Base-by-base conservation (phyloP, 1,140 invertebrate species). In the Chrysomallon squamiferum region DNA sequence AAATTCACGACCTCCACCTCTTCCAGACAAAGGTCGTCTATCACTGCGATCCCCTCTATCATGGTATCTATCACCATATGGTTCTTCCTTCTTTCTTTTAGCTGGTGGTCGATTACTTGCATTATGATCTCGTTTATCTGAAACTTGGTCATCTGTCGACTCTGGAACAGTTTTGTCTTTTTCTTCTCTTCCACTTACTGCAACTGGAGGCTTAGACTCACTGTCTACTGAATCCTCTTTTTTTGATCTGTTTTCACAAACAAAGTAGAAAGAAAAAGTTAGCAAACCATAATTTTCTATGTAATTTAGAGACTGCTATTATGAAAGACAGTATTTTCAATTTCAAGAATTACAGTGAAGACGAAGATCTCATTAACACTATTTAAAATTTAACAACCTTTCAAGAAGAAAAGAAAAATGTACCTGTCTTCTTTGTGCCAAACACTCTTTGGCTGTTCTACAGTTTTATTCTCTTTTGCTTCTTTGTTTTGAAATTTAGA, bases 1-100 rank as follows among this genome's bases (percentile, higher is more conserved):
- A 70, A 80, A 84, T 58, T 84, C 84, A 50, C 81, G 60, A 43
- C 79, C 74, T 43, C 80, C 72, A 56, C 35, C 80, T 77, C 47
- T 79, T 65, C 65, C 59, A 30, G 67, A 32, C 32, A 56, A 65
- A 33, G 52, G 62, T 45, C 70, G 49, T 20, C 65, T 66, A 45
- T 62, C 57, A n/a, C 71, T 69, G 18, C 61, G 62, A 41, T 73
- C 69, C 41, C 62, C 54, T 22, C 35, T 38, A 27, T 69, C 38
- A 32, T 61, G 47, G 67, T 62, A 62, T 63, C 49, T 60, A 52
- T 66, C 65, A 52, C 61, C 57, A 62, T 33, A 63, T 52, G 49
- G 47, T 22, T 75, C 69, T 43, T 75, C 75, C 25, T 60, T 33
- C 59, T 77, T 75, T 54, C 74, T 74, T 64, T 74, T 74, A 6